Percentiles rank a stretch among this genome's conserved stretches.
phyloP scores from a whole-genome alignment of 2,888 invertebrate genomes.

The Thyatira batis region DNA sequence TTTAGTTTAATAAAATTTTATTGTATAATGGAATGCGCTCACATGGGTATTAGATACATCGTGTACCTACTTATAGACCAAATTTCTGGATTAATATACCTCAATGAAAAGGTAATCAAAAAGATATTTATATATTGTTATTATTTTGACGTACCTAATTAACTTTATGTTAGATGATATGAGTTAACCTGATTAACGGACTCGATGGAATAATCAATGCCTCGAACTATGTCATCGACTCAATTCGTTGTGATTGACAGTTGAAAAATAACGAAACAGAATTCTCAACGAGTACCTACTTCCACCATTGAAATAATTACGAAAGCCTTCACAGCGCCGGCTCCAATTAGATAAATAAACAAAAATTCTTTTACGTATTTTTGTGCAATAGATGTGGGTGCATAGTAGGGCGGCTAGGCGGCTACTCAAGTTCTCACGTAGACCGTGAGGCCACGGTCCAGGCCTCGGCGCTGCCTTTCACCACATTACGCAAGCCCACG shows the following conservation, averaged over 20 bases:
- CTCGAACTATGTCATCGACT: background rate
- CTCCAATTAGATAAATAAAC: conserved; percentile 6
- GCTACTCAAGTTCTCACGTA: conserved; percentile 21
- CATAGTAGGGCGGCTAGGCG: conserved; percentile 10
- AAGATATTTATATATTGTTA: too few species aligned
- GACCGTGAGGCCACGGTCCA: conserved; percentile 40
- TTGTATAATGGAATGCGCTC: conserved; percentile 1
- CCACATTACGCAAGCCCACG: conserved; percentile 53
- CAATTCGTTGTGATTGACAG: background rate
- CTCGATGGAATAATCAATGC: background rate
- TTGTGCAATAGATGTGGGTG: conserved; percentile 30
- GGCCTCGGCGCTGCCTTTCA: conserved; percentile 44
- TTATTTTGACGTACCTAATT: background rate
- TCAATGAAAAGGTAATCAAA: background rate
- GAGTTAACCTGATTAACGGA: background rate
- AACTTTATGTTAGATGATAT: background rate
- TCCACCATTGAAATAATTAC: background rate
- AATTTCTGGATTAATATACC: background rate
- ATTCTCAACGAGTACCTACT: background rate
- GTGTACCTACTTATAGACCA: too few species aligned
- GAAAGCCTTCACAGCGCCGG: background rate
- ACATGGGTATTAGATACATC: too few species aligned
- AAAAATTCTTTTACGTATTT: conserved; percentile 26
- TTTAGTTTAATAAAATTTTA: conserved; percentile 4
- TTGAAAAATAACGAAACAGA: background rate